Evolutionary conservation across 2,888 invertebrate genomes (phyloP), one percentile per base, ranked within the genome.

Genomic region (Automeris io): DNA sequence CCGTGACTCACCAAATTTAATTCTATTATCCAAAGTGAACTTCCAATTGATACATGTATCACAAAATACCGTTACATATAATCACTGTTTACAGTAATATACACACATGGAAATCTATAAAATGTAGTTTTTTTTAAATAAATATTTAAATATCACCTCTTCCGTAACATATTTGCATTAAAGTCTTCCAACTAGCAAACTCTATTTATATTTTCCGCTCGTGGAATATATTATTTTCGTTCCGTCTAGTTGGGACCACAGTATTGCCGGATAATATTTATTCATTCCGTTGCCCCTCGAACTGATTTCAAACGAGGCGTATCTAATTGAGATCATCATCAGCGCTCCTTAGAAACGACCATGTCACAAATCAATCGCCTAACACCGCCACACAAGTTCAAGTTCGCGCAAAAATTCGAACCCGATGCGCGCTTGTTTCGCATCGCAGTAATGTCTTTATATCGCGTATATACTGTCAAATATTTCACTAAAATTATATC

Each of bases 271-370:
- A 49, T 54, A 62, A 69, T 72, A 77, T 75, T 81, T 75, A 77
- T 73, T 75, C 77, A 79, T 78, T 57, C 64, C 72, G 65, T 63
- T 64, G 65, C 73, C 77, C 80, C 77, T 76, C 63, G 62, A 61
- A 67, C 57, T 63, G 62, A 76, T 71, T 68, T 63, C 54, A 65
- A 76, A 75, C 74, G 65, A 63, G 67, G 67, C 79, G 73, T 66
- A 63, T 71, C 80, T 78, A 83, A 85, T 83, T 74, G 76, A 58
- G 58, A 70, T 65, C 83, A 83, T 83, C 69, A 78, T 83, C 75
- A 76, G 66, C 61, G 69, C 72, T 70, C 62, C 71, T 65, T 61
- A 51, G 64, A 59, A 70, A 54, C 54, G 57, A 54, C 60, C 77
- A 80, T 75, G 67, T 73, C 82, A 83, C 81, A 73, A 70, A 75